Conservation (phyloP, 1,140 invertebrate species). For the Papilio aristodemus region DNA sequence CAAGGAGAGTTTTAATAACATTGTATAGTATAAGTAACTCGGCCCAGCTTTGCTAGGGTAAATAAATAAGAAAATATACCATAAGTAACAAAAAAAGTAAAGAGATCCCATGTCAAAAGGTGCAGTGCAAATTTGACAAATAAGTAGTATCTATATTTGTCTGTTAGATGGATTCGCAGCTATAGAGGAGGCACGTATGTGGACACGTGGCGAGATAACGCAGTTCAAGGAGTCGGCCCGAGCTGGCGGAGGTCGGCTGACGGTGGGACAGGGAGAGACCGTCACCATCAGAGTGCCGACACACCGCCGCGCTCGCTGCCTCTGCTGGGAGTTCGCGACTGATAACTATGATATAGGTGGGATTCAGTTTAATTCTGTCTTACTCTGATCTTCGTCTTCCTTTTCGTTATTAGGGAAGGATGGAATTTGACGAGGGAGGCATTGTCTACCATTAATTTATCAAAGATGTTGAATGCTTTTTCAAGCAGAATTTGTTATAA, state of each 20-base stretch:
- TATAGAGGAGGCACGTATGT: slow-evolving; percentile 93
- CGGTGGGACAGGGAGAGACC: slow-evolving; percentile 98
- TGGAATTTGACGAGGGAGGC: too few relatives aligned
- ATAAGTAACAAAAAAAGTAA: too few relatives aligned
- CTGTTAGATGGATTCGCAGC: slow-evolving; percentile 56
- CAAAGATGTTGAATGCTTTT: too few relatives aligned
- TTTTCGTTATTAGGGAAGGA: neutral
- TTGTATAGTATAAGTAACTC: too few relatives aligned
- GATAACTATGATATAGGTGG: slow-evolving; percentile 96
- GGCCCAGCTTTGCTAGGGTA: too few relatives aligned
- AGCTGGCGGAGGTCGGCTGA: slow-evolving; percentile 96
- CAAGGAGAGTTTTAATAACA: too few relatives aligned
- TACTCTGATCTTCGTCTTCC: neutral
- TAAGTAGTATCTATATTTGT: too few relatives aligned
- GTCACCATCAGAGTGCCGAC: slow-evolving; percentile 99
- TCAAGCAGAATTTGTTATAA: too few relatives aligned
- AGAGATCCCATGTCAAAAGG: too few relatives aligned
- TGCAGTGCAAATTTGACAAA: too few relatives aligned
- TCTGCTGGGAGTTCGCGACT: slow-evolving; percentile 99
- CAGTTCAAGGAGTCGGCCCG: slow-evolving; percentile 94
- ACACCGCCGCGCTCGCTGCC: slow-evolving; percentile 93
- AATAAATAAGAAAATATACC: too few relatives aligned
- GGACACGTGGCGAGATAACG: slow-evolving; percentile 95
- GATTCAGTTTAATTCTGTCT: slow-evolving; percentile 18
- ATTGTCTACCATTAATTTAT: too few relatives aligned